Base-by-base conservation (phyloP, 1,140 invertebrate genomes). In the Campoletis sonorensis region DNA sequence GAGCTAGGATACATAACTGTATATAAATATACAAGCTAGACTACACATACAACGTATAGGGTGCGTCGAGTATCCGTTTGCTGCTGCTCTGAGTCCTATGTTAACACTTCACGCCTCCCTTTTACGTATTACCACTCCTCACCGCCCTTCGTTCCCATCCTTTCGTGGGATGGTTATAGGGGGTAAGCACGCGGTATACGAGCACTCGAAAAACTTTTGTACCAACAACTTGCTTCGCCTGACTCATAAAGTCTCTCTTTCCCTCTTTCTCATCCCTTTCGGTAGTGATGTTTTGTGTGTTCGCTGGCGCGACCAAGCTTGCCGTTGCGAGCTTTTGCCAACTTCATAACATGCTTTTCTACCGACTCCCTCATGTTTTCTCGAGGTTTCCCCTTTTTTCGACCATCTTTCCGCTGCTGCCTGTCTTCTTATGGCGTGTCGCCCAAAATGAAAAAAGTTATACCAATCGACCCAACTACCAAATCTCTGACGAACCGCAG, bases 81-180 rank as follows among this genome's bases (percentile, higher is more conserved):
- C 79, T 82, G 81, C 78, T 83, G 81, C 83, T 85, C 81, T 68
- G 76, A 64, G 67, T 75, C 79, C 83, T 86, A 79, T 84, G 86
- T 86, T 87, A 87, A 85, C 86, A 87, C 86, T 87, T 87, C 84
- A 84, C 83, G 82, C 86, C 82, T 85, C 82, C 86, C 84, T 84
- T 87, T 87, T 86, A 84, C 86, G 81, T 87, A 86, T 86, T 86
- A 86, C 81, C 82, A 81, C 58, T 51, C 64, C 33, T 64, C 23
- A 26, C 23, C 61, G 0, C 61, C 23, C 21, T 64, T 26, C n/a
- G 61, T 23, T 64, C 1, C 61, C n/a, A 23, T 64, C 61, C 51
- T 54, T 18, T 11, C 16, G 61, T 64, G 61, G 23, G 27, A 64
- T 64, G 11, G 51, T 15, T 40, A 49, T 23, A 26, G 30, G 40